Evolutionary conservation across 2,113 vertebrate genomes (phyloP).

Genomic region (Vidua macroura): DNA sequence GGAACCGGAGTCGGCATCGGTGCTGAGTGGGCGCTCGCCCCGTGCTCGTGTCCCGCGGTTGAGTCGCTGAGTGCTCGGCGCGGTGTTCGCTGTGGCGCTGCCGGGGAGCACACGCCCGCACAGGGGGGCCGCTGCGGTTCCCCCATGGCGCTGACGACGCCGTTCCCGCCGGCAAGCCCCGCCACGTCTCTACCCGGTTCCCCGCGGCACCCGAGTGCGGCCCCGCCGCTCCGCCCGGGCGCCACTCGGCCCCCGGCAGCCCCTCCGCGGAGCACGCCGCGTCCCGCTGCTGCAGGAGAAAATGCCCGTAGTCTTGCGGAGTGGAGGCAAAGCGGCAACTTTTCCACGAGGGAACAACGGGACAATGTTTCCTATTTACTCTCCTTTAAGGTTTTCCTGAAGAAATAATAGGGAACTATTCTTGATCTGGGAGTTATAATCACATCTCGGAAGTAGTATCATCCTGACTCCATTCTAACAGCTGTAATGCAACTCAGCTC

Average conservation of each 20-base stretch:
- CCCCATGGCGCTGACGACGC: background rate
- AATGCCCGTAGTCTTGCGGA: accelerated
- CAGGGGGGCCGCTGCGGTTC: background rate
- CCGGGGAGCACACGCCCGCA: background rate
- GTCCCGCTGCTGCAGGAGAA: background rate
- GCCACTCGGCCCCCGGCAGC: background rate
- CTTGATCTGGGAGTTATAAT: background rate
- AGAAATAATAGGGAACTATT: background rate
- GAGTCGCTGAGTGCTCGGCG: background rate
- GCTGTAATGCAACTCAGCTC: background rate
- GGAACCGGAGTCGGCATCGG: background rate
- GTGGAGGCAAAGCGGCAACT: background rate
- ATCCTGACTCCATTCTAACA: background rate
- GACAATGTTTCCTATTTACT: background rate
- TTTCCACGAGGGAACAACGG: background rate
- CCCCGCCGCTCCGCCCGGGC: background rate
- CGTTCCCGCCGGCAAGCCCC: background rate
- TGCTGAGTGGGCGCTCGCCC: background rate
- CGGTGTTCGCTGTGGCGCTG: background rate
- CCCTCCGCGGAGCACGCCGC: no score
- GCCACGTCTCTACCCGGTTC: background rate
- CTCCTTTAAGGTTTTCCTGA: background rate
- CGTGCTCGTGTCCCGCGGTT: no score
- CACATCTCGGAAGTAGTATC: background rate
- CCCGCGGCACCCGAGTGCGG: background rate